phyloP scores from a whole-genome alignment of 1,140 invertebrate species.

The Phymorhynchus buccinoides region DNA sequence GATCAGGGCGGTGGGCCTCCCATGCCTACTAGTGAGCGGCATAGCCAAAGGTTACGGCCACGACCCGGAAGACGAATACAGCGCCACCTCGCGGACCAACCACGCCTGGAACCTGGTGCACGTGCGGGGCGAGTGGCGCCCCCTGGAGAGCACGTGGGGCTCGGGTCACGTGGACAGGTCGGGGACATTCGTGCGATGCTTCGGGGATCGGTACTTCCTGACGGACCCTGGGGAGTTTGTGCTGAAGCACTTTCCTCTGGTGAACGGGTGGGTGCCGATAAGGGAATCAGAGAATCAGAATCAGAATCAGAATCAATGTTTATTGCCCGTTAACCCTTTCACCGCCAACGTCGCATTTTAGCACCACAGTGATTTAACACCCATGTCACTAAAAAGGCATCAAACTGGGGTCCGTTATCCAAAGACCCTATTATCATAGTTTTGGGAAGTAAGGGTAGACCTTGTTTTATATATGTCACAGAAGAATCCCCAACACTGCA shows the following conservation, averaged over 20 bases:
- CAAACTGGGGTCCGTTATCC: no score
- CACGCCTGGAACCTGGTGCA: constrained; percentile 65
- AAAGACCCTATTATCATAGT: neutral
- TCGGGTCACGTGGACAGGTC: constrained; percentile 62
- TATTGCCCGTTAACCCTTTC: no score
- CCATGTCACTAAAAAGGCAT: neutral
- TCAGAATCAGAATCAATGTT: no score
- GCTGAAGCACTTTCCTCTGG: constrained; percentile 75
- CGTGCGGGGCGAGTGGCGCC: constrained; percentile 60
- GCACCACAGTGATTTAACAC: no score
- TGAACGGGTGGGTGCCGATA: constrained; percentile 31
- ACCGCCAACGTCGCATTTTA: no score
- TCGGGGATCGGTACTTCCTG: constrained; percentile 72
- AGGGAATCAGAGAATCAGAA: neutral
- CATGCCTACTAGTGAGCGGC: constrained; percentile 97
- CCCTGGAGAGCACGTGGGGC: constrained; percentile 73
- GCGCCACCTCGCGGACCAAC: constrained; percentile 86
- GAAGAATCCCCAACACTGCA: no score
- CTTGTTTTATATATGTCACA: no score
- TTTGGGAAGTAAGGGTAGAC: no score
- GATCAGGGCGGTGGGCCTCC: constrained; percentile 82
- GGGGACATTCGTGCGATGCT: constrained; percentile 50
- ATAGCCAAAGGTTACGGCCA: constrained; percentile 98
- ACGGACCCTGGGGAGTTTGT: constrained; percentile 76
- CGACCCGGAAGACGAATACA: constrained; percentile 93